Base-by-base conservation (phyloP, 2,113 vertebrate genomes). In the Zosterops borbonicus region DNA sequence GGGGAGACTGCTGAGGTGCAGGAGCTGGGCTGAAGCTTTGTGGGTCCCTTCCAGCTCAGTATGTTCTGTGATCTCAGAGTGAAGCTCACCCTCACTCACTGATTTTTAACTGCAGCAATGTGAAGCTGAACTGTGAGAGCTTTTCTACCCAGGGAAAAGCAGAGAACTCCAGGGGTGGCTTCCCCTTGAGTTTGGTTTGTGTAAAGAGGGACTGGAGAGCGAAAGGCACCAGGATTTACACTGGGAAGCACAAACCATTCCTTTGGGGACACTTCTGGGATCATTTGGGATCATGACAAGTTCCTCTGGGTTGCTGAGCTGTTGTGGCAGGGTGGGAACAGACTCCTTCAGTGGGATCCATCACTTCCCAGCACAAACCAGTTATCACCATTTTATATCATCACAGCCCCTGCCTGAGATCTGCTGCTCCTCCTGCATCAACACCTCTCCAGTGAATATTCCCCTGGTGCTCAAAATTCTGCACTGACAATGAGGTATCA, bases 101-200 rank as follows among this genome's bases (percentile, higher is more conserved):
- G 2, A 5, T 27, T 9, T 22, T 4, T 7, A 4, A 4, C 14
- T 29, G 29, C 55, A 3, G 2, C 0, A 4, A 4, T 3, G 5
- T 7, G 56, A 5, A 7, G 4, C 28, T 50, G 79, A n/a, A 2
- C 19, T 23, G 79, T 24, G 55, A 42, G 37, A 20, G 7, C 29
- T 21, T 6, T 19, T 37, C 5, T 13, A 64, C 52, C 63, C 52
- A 14, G 79, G 64, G 58, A 33, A 15, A 5, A 35, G 65, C 55
- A 42, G 35, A 27, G 37, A 60, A 4, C 55, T 37, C 55, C 65
- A 42, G 65, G 55, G 37, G 5, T 5, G 55, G 65, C 37, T 62
- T 3, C 67, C 35, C 46, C 58, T 24, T 2, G 12, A 16, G 56
- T 31, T 0, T 44, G 46, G 6, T 3, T 15, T 29, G 44, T 29